Evolutionary conservation across 2,888 invertebrate genomes (phyloP).

Genomic region (Endomychus coccineus): DNA sequence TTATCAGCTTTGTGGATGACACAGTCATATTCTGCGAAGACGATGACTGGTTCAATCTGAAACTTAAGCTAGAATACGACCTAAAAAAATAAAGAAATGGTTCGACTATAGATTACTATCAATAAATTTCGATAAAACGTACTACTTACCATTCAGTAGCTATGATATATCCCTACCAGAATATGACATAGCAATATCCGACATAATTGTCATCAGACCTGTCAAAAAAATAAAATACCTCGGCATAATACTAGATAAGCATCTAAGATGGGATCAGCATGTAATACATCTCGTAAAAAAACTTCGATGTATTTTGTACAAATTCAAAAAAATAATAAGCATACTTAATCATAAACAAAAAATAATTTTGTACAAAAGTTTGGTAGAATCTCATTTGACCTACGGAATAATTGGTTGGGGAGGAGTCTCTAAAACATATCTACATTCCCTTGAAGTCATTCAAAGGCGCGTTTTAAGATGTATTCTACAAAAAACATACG

Average conservation of each 20-base stretch:
- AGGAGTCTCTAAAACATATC: not conserved
- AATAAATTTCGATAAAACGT: not conserved
- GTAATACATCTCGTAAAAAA: constrained; percentile 3
- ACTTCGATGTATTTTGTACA: constrained; percentile 1
- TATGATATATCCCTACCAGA: no score
- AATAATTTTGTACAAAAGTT: not conserved
- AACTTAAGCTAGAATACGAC: no score
- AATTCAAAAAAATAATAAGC: not conserved
- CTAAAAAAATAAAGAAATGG: not conserved
- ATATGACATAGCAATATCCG: not conserved
- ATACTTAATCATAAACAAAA: not conserved
- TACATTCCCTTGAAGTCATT: not conserved
- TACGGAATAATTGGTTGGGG: constrained; percentile 1
- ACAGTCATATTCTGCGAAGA: no score
- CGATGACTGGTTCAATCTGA: no score
- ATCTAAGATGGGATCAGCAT: constrained; percentile 4
- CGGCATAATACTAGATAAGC: not conserved
- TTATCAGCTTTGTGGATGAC: no score
- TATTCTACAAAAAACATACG: not conserved
- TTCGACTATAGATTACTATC: not conserved
- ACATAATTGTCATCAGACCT: not conserved
- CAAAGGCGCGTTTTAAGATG: constrained; percentile 1
- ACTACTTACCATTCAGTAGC: not conserved
- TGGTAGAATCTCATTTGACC: not conserved
- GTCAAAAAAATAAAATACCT: constrained; percentile 2